Evolutionary conservation across 2,797 vertebrate species (phyloP).

Genomic region (Pteronotus mesoamericanus): DNA sequence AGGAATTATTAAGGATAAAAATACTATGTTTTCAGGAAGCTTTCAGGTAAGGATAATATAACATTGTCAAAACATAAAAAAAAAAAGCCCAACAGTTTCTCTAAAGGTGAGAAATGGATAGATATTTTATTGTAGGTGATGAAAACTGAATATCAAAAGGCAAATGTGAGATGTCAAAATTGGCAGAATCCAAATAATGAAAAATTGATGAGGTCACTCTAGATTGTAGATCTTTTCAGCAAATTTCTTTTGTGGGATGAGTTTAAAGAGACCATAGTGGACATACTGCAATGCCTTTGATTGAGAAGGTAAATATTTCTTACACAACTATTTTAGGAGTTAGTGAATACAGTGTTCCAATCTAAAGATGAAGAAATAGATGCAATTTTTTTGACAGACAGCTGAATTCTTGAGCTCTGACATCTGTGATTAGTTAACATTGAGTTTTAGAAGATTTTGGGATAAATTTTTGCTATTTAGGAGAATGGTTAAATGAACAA

Average conservation of each 20-base stretch:
- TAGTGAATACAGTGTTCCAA: not conserved
- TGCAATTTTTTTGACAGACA: not conserved
- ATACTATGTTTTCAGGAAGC: not conserved
- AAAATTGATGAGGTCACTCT: not conserved
- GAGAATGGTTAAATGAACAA: not conserved
- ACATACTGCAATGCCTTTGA: not conserved
- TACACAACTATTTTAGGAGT: not conserved
- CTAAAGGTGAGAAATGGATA: not conserved
- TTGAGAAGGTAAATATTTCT: not conserved
- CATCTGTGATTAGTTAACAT: not conserved
- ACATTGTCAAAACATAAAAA: not conserved
- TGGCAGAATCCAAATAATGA: not conserved
- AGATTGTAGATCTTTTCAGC: not conserved
- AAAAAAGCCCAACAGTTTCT: not conserved
- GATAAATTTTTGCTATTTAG: not conserved
- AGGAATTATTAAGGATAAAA: not conserved
- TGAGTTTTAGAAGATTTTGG: not conserved
- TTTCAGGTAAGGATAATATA: not conserved
- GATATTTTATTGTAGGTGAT: not conserved
- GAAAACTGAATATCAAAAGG: not conserved
- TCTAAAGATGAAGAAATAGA: constrained; percentile 12
- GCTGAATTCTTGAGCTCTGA: not conserved
- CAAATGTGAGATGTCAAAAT: not conserved
- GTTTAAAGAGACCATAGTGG: not conserved
- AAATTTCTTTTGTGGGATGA: not conserved